A percentile compares a stretch with the other conserved stretches of the same genome.
These are phyloP conservation scores for Arbacia lixula DNA, from an alignment of 53 echinoderm and acorn worm species.

Conservation along the genomic window DNA sequence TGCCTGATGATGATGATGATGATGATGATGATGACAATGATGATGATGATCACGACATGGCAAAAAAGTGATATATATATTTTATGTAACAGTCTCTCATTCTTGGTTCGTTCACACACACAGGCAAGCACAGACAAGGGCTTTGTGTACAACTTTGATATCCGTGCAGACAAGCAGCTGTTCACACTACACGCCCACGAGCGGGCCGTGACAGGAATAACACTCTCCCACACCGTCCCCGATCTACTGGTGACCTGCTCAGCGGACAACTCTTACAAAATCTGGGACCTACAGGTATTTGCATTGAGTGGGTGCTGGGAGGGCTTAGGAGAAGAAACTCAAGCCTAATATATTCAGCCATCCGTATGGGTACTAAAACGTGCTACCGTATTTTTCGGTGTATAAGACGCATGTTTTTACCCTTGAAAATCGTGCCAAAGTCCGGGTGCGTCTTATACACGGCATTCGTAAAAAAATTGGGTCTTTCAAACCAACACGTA, in stretches of 20 bases:
- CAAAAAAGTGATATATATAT: too few species aligned
- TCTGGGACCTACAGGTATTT: conserved; percentile 93
- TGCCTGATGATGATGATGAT: neutral
- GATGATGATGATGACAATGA: neutral
- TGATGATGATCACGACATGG: neutral
- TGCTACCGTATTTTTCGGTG: too few species aligned
- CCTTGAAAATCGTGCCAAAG: too few species aligned
- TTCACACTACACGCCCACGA: conserved; percentile 90
- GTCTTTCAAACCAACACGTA: too few species aligned
- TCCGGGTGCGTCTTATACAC: too few species aligned
- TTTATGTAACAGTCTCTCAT: too few species aligned
- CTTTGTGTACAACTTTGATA: conserved; percentile 73
- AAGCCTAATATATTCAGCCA: too few species aligned
- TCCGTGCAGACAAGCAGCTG: conserved; percentile 77
- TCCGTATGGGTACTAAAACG: too few species aligned
- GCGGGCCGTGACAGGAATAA: conserved; percentile 75
- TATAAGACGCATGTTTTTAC: too few species aligned
- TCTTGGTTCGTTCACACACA: neutral
- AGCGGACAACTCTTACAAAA: conserved; percentile 85
- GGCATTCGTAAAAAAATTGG: too few species aligned
- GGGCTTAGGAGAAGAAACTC: too few species aligned
- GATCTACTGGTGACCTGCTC: conserved; percentile 89
- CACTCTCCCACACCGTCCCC: conserved; percentile 65
- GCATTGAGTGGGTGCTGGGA: too few species aligned
- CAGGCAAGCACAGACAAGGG: conserved; percentile 92